These are phyloP conservation scores for Hypomecis atomaria DNA, from an alignment of 2,888 invertebrate genomes.

Conservation along the genomic window DNA sequence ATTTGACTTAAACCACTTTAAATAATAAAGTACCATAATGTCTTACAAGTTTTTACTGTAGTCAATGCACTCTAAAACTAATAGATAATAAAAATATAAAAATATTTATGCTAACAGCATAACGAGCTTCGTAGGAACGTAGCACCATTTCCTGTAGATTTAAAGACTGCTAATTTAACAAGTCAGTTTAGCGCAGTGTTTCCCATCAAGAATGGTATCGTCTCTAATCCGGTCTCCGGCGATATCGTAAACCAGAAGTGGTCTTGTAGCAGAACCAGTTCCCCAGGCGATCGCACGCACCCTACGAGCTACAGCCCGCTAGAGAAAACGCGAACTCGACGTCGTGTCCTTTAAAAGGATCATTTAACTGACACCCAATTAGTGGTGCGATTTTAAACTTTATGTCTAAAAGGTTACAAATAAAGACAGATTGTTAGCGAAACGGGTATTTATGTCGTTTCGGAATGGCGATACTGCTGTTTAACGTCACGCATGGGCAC, in stretches of 20 bases:
- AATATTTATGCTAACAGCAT: neutral
- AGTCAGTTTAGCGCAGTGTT: constrained; percentile 74
- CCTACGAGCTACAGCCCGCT: constrained; percentile 59
- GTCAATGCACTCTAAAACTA: too few relatives aligned
- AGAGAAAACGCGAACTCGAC: constrained; percentile 69
- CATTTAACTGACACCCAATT: constrained; percentile 50
- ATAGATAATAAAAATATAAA: neutral
- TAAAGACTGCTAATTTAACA: constrained; percentile 72
- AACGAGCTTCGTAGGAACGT: neutral
- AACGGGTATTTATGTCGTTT: constrained; percentile 58
- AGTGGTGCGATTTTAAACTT: constrained; percentile 56
- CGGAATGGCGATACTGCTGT: constrained; percentile 52
- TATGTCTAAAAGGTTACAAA: constrained; percentile 50
- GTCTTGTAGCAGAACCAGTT: constrained; percentile 78
- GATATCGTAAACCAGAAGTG: constrained; percentile 82
- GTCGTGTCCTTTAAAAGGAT: constrained; percentile 55
- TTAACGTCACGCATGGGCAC: constrained; percentile 77
- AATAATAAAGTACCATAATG: too few relatives aligned
- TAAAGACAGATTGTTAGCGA: constrained; percentile 52
- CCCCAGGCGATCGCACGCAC: constrained; percentile 71
- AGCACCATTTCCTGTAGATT: constrained; percentile 62
- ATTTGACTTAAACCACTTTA: too few relatives aligned
- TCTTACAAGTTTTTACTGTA: too few relatives aligned
- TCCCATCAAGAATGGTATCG: constrained; percentile 78
- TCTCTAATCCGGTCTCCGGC: constrained; percentile 79